A percentile compares a stretch with the other conserved stretches of the same genome.
Conservation (phyloP, 2,888 invertebrate genomes). For the Steinernema scapterisci region DNA sequence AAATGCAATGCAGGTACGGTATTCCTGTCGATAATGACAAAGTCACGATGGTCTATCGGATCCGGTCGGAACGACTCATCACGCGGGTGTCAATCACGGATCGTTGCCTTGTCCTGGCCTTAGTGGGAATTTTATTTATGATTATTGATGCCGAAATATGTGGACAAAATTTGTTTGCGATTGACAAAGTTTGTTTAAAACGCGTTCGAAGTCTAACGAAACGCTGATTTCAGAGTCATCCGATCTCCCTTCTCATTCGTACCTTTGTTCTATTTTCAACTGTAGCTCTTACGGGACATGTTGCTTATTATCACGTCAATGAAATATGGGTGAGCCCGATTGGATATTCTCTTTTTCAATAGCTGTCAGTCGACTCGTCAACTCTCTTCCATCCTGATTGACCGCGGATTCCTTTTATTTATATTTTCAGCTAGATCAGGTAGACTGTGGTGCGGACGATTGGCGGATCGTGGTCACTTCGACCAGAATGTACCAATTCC, state of each 20-base stretch:
- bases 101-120: constrained; percentile 49
- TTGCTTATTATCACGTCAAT: constrained; percentile 64
- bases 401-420: too few species aligned
- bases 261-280: constrained; percentile 56
- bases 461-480: constrained; percentile 99
- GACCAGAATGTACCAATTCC: constrained; percentile 79
- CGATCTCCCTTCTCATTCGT: constrained; percentile 54
- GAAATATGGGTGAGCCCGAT: constrained; percentile 62
- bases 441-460: constrained; percentile 99
- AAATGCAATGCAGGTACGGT: constrained; percentile 55
- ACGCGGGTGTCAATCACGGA: constrained; percentile 54
- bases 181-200: constrained; percentile 45
- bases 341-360: not conserved
- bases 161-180: constrained; percentile 54
- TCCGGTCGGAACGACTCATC: constrained; percentile 58
- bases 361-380: not conserved
- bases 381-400: too few species aligned
- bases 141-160: constrained; percentile 64
- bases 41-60: constrained; percentile 65
- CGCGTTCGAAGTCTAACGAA: not conserved
- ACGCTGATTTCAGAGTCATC: constrained; percentile 42
- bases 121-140: constrained; percentile 62
- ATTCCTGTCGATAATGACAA: constrained; percentile 63
- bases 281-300: constrained; percentile 55
- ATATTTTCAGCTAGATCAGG: constrained; percentile 90